Conservation (phyloP, 2,797 vertebrate species). For the Alectoris magna region DNA sequence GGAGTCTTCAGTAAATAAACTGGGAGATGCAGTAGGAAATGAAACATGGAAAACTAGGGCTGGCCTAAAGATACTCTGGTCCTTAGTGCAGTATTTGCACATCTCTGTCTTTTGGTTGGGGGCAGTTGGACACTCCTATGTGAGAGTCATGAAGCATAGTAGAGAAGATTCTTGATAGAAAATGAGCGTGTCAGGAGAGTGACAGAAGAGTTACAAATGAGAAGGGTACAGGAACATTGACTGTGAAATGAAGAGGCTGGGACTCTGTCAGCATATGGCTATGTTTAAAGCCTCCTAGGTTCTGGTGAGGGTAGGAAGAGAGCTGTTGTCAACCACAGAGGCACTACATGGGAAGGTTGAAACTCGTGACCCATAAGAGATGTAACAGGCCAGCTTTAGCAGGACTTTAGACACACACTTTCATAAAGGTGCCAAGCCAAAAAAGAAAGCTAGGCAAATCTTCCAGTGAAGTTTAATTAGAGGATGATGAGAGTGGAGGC, state of each 20-base stretch:
- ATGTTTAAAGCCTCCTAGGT: background rate
- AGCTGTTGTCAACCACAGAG: background rate
- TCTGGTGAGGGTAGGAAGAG: background rate
- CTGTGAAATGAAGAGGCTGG: background rate
- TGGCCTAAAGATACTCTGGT: background rate
- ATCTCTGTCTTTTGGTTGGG: background rate
- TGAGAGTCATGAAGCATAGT: background rate
- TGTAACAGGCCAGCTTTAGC: background rate
- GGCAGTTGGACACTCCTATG: background rate
- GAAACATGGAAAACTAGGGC: background rate
- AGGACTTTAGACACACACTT: background rate
- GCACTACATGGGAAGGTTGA: rapidly evolving
- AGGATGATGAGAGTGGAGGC: background rate
- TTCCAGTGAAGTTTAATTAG: constrained; percentile 3
- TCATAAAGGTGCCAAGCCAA: background rate
- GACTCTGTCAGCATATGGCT: rapidly evolving
- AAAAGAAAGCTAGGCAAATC: constrained; percentile 15
- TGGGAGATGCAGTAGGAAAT: background rate
- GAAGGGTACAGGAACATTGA: background rate
- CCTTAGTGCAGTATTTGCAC: background rate
- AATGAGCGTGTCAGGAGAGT: rapidly evolving
- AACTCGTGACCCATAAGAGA: background rate
- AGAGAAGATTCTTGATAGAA: background rate
- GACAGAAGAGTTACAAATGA: background rate
- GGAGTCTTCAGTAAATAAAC: background rate